Evolutionary conservation across 2,888 invertebrate species (phyloP).

Genomic region (Brachycybe producta): DNA sequence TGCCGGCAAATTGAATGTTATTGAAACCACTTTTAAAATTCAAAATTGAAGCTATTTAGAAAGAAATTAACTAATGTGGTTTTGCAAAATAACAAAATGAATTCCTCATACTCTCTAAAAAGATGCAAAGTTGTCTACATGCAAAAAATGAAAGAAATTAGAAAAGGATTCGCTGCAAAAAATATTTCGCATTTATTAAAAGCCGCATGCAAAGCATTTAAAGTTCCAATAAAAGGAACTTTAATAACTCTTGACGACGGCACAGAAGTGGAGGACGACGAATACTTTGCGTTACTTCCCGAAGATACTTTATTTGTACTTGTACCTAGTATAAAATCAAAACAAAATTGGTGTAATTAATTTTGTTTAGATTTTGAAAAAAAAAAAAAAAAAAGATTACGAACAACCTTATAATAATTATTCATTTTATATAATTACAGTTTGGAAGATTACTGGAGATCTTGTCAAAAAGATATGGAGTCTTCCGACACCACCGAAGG

Average conservation of each 20-base stretch:
- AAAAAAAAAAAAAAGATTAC: background rate
- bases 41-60: no score
- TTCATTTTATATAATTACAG: background rate
- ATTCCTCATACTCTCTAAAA: no score
- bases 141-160: no score
- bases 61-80: no score
- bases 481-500: background rate
- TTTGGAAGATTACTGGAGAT: background rate
- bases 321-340: background rate
- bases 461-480: slow-evolving; percentile 1
- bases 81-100: no score
- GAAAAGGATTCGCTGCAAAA: no score
- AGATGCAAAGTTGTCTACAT: no score
- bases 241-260: slow-evolving; percentile 1
- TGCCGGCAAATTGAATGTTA: no score
- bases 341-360: background rate
- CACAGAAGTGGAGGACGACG: slow-evolving; percentile 9
- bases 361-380: background rate
- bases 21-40: no score
- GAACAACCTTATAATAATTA: background rate
- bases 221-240: background rate
- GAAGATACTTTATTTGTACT: slow-evolving; percentile 7
- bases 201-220: no score
- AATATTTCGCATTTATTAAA: no score
- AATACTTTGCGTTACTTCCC: slow-evolving; percentile 1